Evolutionary conservation across 2,797 vertebrate species (phyloP).

Genomic region (Sebastes cheni): DNA sequence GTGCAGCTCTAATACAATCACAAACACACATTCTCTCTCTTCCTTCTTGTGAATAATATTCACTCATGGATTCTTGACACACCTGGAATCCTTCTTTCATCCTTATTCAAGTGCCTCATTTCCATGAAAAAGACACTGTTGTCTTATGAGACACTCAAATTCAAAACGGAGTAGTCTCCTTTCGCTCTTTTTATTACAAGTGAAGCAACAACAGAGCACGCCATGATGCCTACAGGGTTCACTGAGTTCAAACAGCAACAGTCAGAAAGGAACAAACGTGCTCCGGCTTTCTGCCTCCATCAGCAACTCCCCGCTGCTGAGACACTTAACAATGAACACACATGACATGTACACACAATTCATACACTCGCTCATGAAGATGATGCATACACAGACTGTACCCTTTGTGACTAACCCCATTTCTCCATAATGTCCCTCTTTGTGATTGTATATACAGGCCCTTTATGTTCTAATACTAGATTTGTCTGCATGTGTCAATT

Average conservation of each 20-base stretch:
- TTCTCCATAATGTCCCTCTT: not conserved
- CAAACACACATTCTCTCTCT: not conserved
- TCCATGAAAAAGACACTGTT: not conserved
- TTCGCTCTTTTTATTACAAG: not conserved
- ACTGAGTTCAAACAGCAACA: slow-evolving; percentile 24
- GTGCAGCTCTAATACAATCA: not conserved
- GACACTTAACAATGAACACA: slow-evolving; percentile 14
- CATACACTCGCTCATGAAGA: not conserved
- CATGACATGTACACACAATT: not conserved
- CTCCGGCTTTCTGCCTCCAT: slow-evolving; percentile 33
- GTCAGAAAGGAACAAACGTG: slow-evolving; percentile 11
- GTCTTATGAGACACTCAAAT: not conserved
- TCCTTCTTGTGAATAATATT: not conserved
- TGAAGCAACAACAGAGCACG: not conserved
- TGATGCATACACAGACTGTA: not conserved
- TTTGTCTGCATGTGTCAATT: not conserved
- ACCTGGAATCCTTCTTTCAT: not conserved
- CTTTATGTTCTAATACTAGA: not conserved
- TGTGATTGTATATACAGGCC: not conserved
- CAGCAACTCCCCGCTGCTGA: slow-evolving; percentile 28
- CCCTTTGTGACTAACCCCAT: not conserved
- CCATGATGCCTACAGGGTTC: slow-evolving; percentile 21
- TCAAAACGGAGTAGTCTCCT: not conserved
- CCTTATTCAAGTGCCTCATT: not conserved
- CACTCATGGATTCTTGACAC: not conserved